Evolutionary conservation across 2,797 vertebrate species (phyloP).

Genomic region (Rhodeus uyekii): DNA sequence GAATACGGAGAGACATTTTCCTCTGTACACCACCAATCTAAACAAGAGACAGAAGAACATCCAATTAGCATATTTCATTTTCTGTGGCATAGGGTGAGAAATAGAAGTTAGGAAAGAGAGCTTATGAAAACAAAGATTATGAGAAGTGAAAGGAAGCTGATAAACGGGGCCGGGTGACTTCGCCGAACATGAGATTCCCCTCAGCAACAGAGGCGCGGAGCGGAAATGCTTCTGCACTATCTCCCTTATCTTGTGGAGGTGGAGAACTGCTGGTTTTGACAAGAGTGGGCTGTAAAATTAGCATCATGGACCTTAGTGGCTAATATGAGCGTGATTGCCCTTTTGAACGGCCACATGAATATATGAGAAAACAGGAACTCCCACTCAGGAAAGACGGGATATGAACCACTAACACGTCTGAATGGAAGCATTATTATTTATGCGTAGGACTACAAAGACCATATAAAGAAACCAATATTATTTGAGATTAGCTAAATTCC

Average conservation of each 20-base stretch:
- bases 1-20: not conserved
- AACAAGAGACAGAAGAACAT: not conserved
- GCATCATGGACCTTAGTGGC: not conserved
- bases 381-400: conserved; percentile 26
- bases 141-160: not conserved
- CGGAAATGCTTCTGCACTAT: conserved; percentile 2
- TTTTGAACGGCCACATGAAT: not conserved
- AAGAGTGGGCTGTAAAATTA: conserved; percentile 41
- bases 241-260: not conserved
- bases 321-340: not conserved
- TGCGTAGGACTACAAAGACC: not conserved
- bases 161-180: not conserved
- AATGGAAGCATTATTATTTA: not conserved
- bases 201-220: not conserved
- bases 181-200: conserved; percentile 1
- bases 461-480: not conserved
- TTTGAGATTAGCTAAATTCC: not conserved
- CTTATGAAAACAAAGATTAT: not conserved
- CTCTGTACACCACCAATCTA: not conserved
- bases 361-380: not conserved
- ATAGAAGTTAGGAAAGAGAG: not conserved
- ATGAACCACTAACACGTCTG: not conserved
- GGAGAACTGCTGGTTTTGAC: conserved; percentile 24
- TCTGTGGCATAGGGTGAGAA: not conserved
- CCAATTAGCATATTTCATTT: conserved; percentile 30